phyloP scores from a whole-genome alignment of 2,888 invertebrate genomes.

The Coremacera marginata region DNA sequence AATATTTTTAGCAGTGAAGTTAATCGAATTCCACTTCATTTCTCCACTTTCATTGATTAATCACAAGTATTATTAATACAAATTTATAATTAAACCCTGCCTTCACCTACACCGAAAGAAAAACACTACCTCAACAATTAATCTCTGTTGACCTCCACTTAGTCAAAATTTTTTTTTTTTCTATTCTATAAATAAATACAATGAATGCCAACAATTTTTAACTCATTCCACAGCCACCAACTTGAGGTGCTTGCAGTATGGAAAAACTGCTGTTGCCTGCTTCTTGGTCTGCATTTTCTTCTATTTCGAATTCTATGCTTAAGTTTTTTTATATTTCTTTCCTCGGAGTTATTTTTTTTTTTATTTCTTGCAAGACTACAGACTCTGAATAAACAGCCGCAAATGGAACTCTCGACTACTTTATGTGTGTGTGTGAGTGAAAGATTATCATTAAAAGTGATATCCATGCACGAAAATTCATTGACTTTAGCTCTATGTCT shows the following conservation, averaged over 20 bases:
- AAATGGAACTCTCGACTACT: constrained; percentile 4
- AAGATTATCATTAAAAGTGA: constrained; percentile 37
- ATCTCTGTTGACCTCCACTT: constrained; percentile 17
- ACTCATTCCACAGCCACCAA: background rate
- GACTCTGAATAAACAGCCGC: constrained; percentile 12
- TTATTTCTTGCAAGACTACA: background rate
- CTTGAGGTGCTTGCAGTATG: background rate
- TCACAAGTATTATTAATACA: too few species aligned
- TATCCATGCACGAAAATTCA: constrained; percentile 25
- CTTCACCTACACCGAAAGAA: too few species aligned
- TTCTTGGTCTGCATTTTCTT: background rate
- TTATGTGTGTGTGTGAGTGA: constrained; percentile 1
- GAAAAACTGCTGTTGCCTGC: background rate
- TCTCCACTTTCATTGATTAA: too few species aligned
- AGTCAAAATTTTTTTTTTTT: background rate
- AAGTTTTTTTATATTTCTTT: background rate
- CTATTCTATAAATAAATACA: constrained; percentile 10
- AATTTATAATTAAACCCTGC: too few species aligned
- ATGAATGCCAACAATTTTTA: background rate
- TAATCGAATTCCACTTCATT: too few species aligned
- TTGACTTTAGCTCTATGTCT: background rate
- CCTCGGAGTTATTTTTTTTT: background rate
- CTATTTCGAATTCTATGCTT: background rate
- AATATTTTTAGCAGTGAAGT: too few species aligned
- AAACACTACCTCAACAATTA: constrained; percentile 2